A percentile compares a stretch with the other conserved stretches of the same genome.
Conservation (phyloP, 2,113 vertebrate species). For the Emberiza fucata region DNA sequence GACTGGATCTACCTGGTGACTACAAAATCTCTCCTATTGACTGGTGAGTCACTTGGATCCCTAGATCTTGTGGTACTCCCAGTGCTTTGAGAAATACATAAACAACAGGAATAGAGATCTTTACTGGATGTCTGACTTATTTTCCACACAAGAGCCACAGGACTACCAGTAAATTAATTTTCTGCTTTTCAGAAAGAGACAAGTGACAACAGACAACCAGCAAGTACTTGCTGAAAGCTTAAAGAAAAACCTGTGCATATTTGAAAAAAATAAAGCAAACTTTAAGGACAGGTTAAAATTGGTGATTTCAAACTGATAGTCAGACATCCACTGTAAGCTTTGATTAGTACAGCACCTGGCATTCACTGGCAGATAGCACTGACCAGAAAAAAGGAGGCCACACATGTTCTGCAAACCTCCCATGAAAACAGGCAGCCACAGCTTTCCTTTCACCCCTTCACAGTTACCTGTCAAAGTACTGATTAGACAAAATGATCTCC, state of each 20-base stretch:
- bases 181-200: background rate
- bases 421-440: background rate
- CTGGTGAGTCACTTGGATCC: background rate
- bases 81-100: background rate
- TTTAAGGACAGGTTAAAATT: background rate
- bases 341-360: accelerated
- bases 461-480: background rate
- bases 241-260: background rate
- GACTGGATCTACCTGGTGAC: background rate
- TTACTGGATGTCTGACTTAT: background rate
- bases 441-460: background rate
- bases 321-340: background rate
- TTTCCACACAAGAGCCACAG: background rate
- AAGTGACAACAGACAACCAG: background rate
- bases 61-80: background rate
- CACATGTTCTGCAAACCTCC: background rate
- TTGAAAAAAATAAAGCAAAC: background rate
- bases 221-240: background rate
- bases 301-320: background rate
- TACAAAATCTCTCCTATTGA: background rate
- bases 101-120: background rate
- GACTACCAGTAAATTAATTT: background rate
- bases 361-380: background rate
- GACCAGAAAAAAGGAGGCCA: background rate
- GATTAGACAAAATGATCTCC: background rate